Conservation (phyloP, 2,797 vertebrate species). For the Perodicticus potto region DNA sequence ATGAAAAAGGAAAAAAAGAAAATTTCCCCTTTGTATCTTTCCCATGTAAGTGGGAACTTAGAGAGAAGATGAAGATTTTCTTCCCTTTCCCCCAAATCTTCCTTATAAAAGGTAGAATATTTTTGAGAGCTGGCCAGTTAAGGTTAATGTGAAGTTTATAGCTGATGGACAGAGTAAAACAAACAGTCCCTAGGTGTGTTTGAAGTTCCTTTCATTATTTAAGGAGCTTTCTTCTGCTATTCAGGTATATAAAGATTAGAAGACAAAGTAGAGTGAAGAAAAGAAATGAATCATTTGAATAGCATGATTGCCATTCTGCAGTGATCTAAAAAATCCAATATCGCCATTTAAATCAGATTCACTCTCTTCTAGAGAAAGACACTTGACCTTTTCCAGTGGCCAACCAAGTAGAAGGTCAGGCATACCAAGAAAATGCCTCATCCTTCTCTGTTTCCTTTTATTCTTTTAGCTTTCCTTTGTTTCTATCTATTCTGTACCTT, state of each 20-base stretch:
- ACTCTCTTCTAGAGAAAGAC: constrained; percentile 69
- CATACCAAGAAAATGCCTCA: constrained; percentile 60
- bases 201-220: constrained; percentile 72
- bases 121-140: constrained; percentile 11
- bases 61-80: not conserved
- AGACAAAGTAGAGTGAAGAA: constrained; percentile 70
- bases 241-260: constrained; percentile 71
- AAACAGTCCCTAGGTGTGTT: constrained; percentile 38
- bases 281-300: constrained; percentile 79
- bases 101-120: not conserved
- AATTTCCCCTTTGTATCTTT: not conserved
- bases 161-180: constrained; percentile 55
- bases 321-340: constrained; percentile 77
- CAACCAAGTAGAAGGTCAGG: constrained; percentile 68
- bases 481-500: constrained; percentile 41
- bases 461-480: constrained; percentile 58
- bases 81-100: not conserved
- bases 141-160: constrained; percentile 41
- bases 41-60: not conserved
- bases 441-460: constrained; percentile 57
- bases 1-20: not conserved
- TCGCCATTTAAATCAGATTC: constrained; percentile 73
- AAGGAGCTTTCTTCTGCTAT: constrained; percentile 57
- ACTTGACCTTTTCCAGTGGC: constrained; percentile 72
- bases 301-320: constrained; percentile 65